These are phyloP conservation scores for Thera obeliscata DNA, from an alignment of 2,888 invertebrate species.

Conservation along the genomic window DNA sequence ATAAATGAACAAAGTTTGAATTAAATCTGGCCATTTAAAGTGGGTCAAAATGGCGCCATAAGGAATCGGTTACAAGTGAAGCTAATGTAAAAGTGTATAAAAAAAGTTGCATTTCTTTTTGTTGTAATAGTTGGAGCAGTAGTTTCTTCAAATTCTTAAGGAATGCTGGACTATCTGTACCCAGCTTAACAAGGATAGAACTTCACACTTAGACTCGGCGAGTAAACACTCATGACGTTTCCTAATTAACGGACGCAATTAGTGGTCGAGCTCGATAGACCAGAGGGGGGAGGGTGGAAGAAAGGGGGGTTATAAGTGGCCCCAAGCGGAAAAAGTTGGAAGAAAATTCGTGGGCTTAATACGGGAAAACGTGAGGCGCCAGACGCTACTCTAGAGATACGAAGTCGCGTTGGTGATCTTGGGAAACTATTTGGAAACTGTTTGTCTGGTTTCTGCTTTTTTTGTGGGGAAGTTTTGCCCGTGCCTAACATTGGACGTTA, in stretches of 20 bases:
- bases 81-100: no score
- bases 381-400: slow-evolving; percentile 48
- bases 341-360: slow-evolving; percentile 77
- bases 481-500: no score
- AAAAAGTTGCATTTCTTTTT: no score
- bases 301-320: slow-evolving; percentile 74
- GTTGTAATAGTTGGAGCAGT: no score
- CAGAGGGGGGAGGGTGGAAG: slow-evolving; percentile 51
- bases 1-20: no score
- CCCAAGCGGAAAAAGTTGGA: slow-evolving; percentile 76
- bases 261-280: slow-evolving; percentile 79
- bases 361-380: slow-evolving; percentile 60
- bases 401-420: slow-evolving; percentile 50
- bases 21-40: no score
- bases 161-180: slow-evolving; percentile 6
- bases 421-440: slow-evolving; percentile 43
- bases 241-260: slow-evolving; percentile 85
- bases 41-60: no score
- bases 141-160: background rate
- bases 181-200: slow-evolving; percentile 73
- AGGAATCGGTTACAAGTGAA: no score
- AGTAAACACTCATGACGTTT: slow-evolving; percentile 85
- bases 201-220: slow-evolving; percentile 82
- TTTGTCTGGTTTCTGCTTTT: slow-evolving; percentile 20
- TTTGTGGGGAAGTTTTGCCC: slow-evolving; percentile 8